Evolutionary conservation across 1,140 invertebrate genomes (phyloP), one percentile per base, ranked within the genome.

Genomic region (Atta cephalotes): DNA sequence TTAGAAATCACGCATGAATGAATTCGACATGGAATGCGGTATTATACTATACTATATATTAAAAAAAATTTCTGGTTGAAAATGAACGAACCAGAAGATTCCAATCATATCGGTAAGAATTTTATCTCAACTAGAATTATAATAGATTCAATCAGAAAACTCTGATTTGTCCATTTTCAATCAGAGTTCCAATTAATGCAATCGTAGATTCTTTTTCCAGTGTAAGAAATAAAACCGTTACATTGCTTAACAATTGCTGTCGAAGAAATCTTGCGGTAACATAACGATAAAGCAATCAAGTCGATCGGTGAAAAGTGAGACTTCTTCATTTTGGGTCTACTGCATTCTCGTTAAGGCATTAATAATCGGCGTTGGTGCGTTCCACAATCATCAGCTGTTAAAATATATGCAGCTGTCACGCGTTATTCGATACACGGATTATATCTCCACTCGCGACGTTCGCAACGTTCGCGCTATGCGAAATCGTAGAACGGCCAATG

Each of bases 11-110:
- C 72, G 85, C 88, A 78, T 53, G 5, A 82, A 71, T 84, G 85
- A 78, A 89, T 90, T 90, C 88, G 14, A 35, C 88, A 28, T 71
- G 77, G 65, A 89, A 90, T 78, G 82, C 56, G 58, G 14, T 35
- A 14, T 3, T 58, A 12, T 72, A 39, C 39, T 25, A 25, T 25
- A 25, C 25, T 25, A 25, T 25, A 25, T 25, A 1, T 0, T 45
- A 10, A 45, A 10, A 45, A 45, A 45, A 45, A 45, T 45, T 45
- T 10, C 39, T 45, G 9, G 39, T 10, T 45, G 39, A 45, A 45
- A 45, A 45, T 45, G 9, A 45, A 45, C 39, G 9, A 45, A 10
- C 39, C 10, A 45, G 39, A 45, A 45, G 39, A 12, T 45, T 45
- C 39, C 7, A 10, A 45, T 45, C 9, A 12, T 45, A 45, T 45